These are phyloP conservation scores for Drosophila biarmipes DNA, from an alignment of 1,140 invertebrate species.

Conservation along the genomic window DNA sequence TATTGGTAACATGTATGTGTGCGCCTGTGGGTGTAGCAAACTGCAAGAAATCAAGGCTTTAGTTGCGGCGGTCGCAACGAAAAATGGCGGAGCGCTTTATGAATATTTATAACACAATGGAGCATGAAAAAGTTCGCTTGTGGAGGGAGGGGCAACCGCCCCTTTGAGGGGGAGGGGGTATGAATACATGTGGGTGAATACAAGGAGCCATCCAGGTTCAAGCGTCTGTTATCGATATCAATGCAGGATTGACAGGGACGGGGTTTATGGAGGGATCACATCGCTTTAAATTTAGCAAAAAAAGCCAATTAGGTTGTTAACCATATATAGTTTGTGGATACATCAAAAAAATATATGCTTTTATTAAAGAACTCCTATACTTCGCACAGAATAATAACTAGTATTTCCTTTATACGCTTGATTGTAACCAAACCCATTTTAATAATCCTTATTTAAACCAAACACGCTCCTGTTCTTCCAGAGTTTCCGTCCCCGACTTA, in stretches of 20 bases:
- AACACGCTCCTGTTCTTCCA: background rate
- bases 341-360: background rate
- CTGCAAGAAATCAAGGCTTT: constrained; percentile 79
- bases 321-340: no score
- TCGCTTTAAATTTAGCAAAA: background rate
- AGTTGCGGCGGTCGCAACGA: constrained; percentile 59
- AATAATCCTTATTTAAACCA: background rate
- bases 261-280: constrained; percentile 19
- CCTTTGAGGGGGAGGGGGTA: background rate
- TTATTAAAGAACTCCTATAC: background rate
- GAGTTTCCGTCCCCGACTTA: constrained; percentile 26
- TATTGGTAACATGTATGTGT: constrained; percentile 54
- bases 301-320: background rate
- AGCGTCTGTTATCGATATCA: constrained; percentile 50
- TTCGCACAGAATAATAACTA: no score
- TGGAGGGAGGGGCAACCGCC: background rate
- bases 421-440: background rate
- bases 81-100: constrained; percentile 72
- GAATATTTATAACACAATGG: constrained; percentile 80
- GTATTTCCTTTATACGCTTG: no score
- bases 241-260: constrained; percentile 44
- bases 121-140: constrained; percentile 72
- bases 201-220: constrained; percentile 24
- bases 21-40: constrained; percentile 28
- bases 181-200: constrained; percentile 26